A percentile compares a stretch with the other conserved stretches of the same genome.
These are phyloP conservation scores for Dichetophora obliterata DNA, from an alignment of 2,888 invertebrate species.

Conservation along the genomic window DNA sequence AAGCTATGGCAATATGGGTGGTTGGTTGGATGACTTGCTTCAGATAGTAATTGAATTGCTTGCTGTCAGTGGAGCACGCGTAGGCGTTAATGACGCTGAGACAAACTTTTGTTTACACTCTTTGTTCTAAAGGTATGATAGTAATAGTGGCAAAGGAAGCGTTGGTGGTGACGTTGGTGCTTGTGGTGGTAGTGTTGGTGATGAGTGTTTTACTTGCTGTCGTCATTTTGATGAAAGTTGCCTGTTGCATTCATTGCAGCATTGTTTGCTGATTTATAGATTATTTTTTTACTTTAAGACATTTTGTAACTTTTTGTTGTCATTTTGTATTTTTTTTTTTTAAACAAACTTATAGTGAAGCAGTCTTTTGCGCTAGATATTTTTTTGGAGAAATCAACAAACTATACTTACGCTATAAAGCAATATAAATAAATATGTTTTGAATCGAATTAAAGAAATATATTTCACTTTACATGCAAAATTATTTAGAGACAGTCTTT, in stretches of 20 bases:
- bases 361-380: too few species aligned
- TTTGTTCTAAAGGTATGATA: neutral
- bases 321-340: neutral
- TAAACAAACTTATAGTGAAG: too few species aligned
- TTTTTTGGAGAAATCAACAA: too few species aligned
- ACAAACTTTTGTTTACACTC: neutral
- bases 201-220: too few species aligned
- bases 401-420: too few species aligned
- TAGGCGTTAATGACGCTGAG: constrained; percentile 37
- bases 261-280: neutral
- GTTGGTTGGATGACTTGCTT: neutral
- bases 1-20: neutral
- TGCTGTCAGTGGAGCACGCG: neutral
- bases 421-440: too few species aligned
- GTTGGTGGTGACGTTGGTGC: neutral
- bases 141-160: neutral
- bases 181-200: neutral
- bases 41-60: constrained; percentile 23
- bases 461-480: too few species aligned
- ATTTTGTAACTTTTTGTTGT: neutral
- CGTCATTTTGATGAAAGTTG: neutral
- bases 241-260: neutral
- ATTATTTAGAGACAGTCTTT: too few species aligned
- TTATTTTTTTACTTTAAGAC: neutral
- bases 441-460: too few species aligned